phyloP scores from a whole-genome alignment of 2,113 vertebrate species.

The Cavia aperea region DNA sequence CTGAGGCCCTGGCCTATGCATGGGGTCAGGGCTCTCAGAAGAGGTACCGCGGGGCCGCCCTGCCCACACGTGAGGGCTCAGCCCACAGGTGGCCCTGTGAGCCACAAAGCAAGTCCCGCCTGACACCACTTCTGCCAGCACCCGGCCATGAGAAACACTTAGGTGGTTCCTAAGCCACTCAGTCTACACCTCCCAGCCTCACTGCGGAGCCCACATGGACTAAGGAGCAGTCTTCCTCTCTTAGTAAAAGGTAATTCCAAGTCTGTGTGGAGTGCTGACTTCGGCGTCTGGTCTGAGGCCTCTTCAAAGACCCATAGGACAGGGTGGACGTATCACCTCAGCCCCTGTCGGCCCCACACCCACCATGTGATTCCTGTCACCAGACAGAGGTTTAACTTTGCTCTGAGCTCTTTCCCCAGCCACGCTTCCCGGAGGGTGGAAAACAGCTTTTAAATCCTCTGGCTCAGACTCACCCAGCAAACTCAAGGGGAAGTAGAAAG shows the following conservation, averaged over 20 bases:
- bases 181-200: no score
- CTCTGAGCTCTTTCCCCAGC: background rate
- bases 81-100: background rate
- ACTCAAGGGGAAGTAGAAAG: background rate
- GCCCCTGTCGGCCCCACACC: background rate
- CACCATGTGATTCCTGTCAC: conserved; percentile 11
- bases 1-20: background rate
- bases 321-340: background rate
- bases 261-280: background rate
- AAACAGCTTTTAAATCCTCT: conserved; percentile 45
- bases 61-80: no score
- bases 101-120: background rate
- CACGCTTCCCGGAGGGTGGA: conserved; percentile 2
- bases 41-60: background rate
- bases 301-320: background rate
- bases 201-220: no score
- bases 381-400: background rate
- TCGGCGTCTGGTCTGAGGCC: background rate
- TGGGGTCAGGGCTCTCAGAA: background rate
- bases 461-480: background rate
- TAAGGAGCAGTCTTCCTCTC: background rate
- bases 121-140: no score
- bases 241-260: background rate
- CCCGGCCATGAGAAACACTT: background rate
- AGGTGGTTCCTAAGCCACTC: background rate